Conservation (phyloP, 2,797 vertebrate genomes). For the Miopithecus talapoin region DNA sequence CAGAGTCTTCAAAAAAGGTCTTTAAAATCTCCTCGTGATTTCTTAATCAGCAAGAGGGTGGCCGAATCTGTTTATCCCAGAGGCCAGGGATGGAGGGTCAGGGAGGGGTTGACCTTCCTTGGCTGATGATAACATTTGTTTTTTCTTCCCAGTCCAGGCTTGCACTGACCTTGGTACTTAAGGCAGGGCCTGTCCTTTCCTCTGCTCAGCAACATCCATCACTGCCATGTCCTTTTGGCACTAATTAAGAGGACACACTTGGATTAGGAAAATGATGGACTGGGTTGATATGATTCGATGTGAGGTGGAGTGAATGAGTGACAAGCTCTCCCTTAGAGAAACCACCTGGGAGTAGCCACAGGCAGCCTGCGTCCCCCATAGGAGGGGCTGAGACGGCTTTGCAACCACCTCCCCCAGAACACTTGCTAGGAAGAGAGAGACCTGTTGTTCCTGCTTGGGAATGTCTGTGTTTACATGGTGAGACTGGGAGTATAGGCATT, state of each 20-base stretch:
- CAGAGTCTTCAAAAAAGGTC: neutral
- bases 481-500: fast-evolving
- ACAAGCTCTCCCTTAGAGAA: neutral
- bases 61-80: neutral
- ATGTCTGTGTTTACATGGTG: neutral
- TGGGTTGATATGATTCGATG: neutral
- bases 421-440: no score
- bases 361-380: fast-evolving
- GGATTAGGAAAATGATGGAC: neutral
- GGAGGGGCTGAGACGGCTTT: neutral
- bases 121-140: fast-evolving
- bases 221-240: neutral
- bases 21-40: neutral
- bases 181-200: fast-evolving
- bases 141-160: neutral
- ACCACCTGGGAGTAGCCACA: neutral
- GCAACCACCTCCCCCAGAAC: neutral
- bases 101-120: neutral
- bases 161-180: slow-evolving; percentile 77
- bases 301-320: neutral
- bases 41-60: neutral
- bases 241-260: neutral
- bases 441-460: neutral
- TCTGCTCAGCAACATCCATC: fast-evolving
- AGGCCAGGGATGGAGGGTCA: fast-evolving